phyloP scores from a whole-genome alignment of 2,113 vertebrate species.

The cat (Felis catus) region DNA sequence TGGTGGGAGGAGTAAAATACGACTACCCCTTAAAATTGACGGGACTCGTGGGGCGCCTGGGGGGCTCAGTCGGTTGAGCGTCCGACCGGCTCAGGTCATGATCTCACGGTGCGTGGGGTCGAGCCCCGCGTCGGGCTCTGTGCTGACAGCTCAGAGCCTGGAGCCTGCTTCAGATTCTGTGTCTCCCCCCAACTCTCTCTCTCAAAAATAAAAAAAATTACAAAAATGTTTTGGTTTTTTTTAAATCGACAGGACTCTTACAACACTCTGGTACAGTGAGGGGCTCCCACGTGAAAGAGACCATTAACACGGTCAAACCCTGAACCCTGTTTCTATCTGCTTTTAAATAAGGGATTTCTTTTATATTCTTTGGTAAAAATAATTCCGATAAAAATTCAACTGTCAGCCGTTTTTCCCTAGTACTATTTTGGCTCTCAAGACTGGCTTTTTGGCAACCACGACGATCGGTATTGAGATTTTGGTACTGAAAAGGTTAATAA shows the following conservation, averaged over 20 bases:
- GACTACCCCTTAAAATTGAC: background rate
- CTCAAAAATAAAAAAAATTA: too few species aligned
- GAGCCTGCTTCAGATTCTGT: too few species aligned
- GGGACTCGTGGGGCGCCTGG: too few species aligned
- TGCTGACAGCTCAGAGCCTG: too few species aligned
- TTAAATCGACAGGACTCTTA: background rate
- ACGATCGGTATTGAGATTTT: background rate
- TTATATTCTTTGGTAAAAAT: conserved; percentile 5
- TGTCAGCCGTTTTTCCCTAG: background rate
- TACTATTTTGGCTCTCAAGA: background rate
- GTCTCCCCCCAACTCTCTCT: too few species aligned
- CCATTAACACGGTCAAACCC: background rate
- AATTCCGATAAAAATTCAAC: conserved; percentile 18
- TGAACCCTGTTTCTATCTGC: background rate
- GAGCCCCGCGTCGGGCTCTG: too few species aligned
- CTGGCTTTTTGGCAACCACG: background rate
- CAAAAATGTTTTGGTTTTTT: too few species aligned
- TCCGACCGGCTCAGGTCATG: too few species aligned
- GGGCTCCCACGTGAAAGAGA: background rate
- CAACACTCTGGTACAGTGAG: background rate
- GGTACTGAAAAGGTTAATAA: background rate
- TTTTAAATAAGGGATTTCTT: background rate
- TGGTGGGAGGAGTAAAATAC: background rate
- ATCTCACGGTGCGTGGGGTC: too few species aligned
- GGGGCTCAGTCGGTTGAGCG: too few species aligned